Percentiles rank a stretch among this genome's conserved stretches.
phyloP scores from a whole-genome alignment of 2,888 invertebrate species.

The Oxyscelio sp. region DNA sequence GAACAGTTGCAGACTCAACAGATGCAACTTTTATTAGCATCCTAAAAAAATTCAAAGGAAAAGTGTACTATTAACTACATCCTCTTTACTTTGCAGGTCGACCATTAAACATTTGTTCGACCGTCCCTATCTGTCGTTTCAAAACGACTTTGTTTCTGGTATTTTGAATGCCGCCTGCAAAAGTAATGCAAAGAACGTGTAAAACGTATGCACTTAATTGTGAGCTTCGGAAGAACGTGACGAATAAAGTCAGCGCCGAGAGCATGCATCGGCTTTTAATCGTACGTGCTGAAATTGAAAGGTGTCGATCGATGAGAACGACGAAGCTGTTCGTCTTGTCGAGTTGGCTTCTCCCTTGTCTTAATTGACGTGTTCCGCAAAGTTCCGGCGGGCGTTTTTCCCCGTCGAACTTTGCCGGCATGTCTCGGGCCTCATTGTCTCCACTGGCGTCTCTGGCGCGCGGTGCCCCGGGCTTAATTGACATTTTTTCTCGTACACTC shows the following conservation, averaged over 20 bases:
- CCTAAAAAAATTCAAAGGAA: too few relatives aligned
- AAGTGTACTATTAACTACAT: too few relatives aligned
- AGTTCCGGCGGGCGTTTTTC: slow-evolving; percentile 68
- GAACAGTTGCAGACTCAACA: too few relatives aligned
- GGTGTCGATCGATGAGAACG: slow-evolving; percentile 47
- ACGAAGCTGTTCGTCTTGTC: slow-evolving; percentile 40
- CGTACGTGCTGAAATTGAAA: slow-evolving; percentile 52
- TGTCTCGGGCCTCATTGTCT: slow-evolving; percentile 54
- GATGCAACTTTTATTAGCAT: too few relatives aligned
- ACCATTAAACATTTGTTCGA: too few relatives aligned
- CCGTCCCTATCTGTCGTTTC: too few relatives aligned
- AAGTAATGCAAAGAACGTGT: background rate
- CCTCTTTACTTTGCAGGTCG: too few relatives aligned
- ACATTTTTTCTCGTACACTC: slow-evolving; percentile 74
- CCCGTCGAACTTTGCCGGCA: slow-evolving; percentile 56
- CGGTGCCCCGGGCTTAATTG: slow-evolving; percentile 68
- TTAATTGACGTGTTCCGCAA: slow-evolving; percentile 78
- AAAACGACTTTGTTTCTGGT: too few relatives aligned
- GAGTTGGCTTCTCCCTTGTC: slow-evolving; percentile 65
- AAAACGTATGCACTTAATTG: slow-evolving; percentile 3
- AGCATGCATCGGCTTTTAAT: slow-evolving; percentile 55
- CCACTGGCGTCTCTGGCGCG: slow-evolving; percentile 17
- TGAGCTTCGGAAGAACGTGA: slow-evolving; percentile 13
- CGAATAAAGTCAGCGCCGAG: slow-evolving; percentile 8
- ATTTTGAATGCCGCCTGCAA: too few relatives aligned